These are phyloP conservation scores for Chironomus tepperi DNA, from an alignment of 1,140 invertebrate species.

Conservation along the genomic window DNA sequence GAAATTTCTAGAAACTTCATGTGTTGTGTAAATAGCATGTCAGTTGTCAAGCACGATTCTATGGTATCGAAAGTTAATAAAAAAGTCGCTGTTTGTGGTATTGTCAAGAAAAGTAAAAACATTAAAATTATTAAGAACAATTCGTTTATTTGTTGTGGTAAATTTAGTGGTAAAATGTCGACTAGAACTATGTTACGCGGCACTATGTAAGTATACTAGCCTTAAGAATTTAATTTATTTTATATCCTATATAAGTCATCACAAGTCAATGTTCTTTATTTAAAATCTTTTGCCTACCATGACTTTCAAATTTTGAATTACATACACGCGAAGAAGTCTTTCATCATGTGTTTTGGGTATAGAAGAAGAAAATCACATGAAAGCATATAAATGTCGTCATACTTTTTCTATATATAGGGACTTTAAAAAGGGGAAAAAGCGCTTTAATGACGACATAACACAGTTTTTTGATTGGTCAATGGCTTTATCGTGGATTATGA, in stretches of 20 bases:
- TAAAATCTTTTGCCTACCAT: too few species aligned
- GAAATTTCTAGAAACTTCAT: not conserved
- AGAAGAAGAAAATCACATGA: not conserved
- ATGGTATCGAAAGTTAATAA: not conserved
- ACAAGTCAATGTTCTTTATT: too few species aligned
- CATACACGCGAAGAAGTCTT: not conserved
- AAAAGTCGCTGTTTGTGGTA: not conserved
- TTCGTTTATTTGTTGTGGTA: slow-evolving; percentile 2
- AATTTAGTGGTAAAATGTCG: slow-evolving; percentile 7
- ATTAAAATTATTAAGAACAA: not conserved
- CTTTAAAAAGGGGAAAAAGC: not conserved
- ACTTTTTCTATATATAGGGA: not conserved
- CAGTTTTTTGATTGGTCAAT: not conserved
- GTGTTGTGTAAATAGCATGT: not conserved
- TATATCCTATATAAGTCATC: not conserved
- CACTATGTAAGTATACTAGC: not conserved
- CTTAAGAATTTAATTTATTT: not conserved
- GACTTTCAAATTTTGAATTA: not conserved
- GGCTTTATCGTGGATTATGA: too few species aligned
- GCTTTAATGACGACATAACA: not conserved
- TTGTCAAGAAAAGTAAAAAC: not conserved
- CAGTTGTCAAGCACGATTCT: not conserved
- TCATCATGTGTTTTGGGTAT: not conserved
- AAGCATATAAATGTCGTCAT: not conserved
- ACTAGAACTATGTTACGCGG: not conserved